phyloP scores from a whole-genome alignment of 2,888 invertebrate genomes.

The Minunthozetes semirufus region DNA sequence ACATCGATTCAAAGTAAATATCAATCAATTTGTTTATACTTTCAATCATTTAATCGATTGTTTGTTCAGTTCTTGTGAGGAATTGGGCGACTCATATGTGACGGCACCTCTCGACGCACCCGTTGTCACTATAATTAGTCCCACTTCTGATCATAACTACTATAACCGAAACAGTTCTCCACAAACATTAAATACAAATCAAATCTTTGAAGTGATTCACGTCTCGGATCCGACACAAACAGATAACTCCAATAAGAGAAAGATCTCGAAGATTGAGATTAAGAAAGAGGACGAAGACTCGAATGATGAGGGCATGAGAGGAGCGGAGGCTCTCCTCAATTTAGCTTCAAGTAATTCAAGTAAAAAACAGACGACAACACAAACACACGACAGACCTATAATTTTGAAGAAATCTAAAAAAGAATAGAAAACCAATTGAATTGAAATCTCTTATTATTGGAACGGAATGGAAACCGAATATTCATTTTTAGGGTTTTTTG shows the following conservation, averaged over 20 bases:
- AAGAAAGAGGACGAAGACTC: conserved; percentile 38
- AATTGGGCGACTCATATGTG: background rate
- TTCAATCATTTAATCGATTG: background rate
- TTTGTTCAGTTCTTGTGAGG: background rate
- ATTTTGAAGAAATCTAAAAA: conserved; percentile 27
- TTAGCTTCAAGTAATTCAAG: conserved; percentile 47
- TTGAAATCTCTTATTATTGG: background rate
- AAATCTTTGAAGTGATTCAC: background rate
- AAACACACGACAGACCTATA: conserved; percentile 15
- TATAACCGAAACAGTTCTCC: conserved; percentile 13
- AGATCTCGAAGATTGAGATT: background rate
- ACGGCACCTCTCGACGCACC: background rate
- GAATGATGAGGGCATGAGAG: conserved; percentile 55
- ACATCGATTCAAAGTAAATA: conserved; percentile 20
- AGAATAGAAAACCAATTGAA: too few relatives aligned
- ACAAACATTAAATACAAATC: background rate
- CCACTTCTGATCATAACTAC: conserved; percentile 33
- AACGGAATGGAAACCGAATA: background rate
- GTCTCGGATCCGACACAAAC: background rate
- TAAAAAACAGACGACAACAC: conserved; percentile 1
- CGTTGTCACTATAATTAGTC: conserved; percentile 24
- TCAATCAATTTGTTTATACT: conserved; percentile 40
- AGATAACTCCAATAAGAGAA: background rate
- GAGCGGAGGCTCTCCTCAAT: conserved; percentile 69
- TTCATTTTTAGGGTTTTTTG: background rate